Percentiles rank a stretch among this genome's conserved stretches.
Evolutionary conservation across 2,888 invertebrate genomes (phyloP).

Genomic region (Agrypnus murinus): DNA sequence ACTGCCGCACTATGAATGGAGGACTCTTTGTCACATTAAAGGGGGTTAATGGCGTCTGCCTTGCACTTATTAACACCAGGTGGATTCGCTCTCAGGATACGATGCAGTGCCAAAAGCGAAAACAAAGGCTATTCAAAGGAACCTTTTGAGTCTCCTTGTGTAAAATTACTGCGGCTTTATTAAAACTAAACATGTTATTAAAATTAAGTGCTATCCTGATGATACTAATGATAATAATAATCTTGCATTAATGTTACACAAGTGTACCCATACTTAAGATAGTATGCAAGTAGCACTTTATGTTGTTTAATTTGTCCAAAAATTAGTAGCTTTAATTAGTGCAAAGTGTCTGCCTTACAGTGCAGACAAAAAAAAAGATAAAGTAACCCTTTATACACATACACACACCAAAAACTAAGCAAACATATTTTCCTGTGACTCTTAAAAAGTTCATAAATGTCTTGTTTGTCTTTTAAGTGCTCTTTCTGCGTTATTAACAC

Average conservation of each 20-base stretch:
- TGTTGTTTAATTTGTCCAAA: not conserved
- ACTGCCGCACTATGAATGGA: slow-evolving; percentile 33
- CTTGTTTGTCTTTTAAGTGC: slow-evolving; percentile 7
- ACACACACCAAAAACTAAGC: not conserved
- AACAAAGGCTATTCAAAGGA: slow-evolving; percentile 33
- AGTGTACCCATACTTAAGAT: not conserved
- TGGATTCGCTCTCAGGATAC: slow-evolving; percentile 39
- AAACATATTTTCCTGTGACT: not conserved
- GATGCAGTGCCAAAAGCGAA: slow-evolving; percentile 18
- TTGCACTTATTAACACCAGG: slow-evolving; percentile 47
- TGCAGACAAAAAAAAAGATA: too few species aligned
- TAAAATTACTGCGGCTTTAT: slow-evolving; percentile 25
- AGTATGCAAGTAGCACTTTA: not conserved
- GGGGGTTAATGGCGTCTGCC: slow-evolving; percentile 36
- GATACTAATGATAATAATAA: slow-evolving; percentile 9
- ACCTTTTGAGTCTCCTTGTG: slow-evolving; percentile 26
- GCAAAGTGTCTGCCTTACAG: too few species aligned
- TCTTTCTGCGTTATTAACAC: slow-evolving; percentile 8
- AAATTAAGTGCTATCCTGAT: not conserved
- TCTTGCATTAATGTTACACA: not conserved
- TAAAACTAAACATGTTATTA: slow-evolving; percentile 28
- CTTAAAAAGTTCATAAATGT: slow-evolving; percentile 10
- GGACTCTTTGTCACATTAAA: slow-evolving; percentile 44
- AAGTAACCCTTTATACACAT: not conserved
- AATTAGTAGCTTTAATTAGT: not conserved